A percentile compares a stretch with the other conserved stretches of the same genome.
These are phyloP conservation scores for Hydrozoanthus tunicans DNA, from an alignment of 64 coral and sea anemone species.

Conservation along the genomic window DNA sequence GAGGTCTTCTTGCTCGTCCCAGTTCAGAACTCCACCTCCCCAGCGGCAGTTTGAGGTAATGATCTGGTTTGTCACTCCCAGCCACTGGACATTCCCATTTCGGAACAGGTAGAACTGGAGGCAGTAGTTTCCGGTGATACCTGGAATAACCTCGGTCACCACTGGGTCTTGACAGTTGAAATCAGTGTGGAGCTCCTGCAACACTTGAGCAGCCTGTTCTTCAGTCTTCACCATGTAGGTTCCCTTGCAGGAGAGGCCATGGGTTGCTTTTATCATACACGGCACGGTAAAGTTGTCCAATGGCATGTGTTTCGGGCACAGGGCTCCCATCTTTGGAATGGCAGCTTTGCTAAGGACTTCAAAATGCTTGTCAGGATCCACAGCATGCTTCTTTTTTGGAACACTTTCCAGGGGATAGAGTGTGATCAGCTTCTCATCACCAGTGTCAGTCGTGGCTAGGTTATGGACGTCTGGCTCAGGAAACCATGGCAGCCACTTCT, in stretches of 20 bases:
- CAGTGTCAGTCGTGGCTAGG: constrained; percentile 43
- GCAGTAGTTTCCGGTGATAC: constrained; percentile 57
- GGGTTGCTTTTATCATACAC: constrained; percentile 72
- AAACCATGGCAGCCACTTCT: constrained; percentile 67
- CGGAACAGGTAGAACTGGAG: constrained; percentile 70
- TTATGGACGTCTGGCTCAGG: constrained; percentile 61
- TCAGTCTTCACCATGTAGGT: constrained; percentile 63
- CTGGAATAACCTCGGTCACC: constrained; percentile 56
- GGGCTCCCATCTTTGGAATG: constrained; percentile 71
- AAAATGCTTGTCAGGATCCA: constrained; percentile 59
- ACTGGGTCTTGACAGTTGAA: constrained; percentile 48
- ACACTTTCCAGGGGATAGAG: constrained; percentile 62
- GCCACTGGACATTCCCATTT: constrained; percentile 62
- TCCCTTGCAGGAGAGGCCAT: constrained; percentile 64
- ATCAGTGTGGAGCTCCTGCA: constrained; percentile 36
- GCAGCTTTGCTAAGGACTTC: constrained; percentile 65
- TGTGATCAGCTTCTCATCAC: constrained; percentile 64
- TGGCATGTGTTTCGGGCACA: constrained; percentile 64
- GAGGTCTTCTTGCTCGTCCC: constrained; percentile 65
- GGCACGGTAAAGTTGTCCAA: constrained; percentile 43
- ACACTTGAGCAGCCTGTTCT: constrained; percentile 46
- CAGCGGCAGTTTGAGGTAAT: constrained; percentile 58
- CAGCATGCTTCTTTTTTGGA: constrained; percentile 62
- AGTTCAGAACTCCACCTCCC: constrained; percentile 69
- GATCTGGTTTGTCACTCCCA: constrained; percentile 62